Conservation (phyloP, 2,113 vertebrate species). For the Caracal caracal region DNA sequence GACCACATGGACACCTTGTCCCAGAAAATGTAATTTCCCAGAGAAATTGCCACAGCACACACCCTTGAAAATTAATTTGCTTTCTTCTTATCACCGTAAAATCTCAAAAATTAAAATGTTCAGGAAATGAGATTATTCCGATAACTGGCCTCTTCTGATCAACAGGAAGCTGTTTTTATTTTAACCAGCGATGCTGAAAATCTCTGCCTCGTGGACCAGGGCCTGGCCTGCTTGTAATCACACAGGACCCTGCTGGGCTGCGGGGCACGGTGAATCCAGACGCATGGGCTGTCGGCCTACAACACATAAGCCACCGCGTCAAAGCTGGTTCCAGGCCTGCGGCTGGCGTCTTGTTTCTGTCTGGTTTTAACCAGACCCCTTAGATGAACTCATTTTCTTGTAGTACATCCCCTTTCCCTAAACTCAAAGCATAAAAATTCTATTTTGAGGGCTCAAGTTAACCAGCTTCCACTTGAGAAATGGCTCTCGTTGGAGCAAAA, state of each 20-base stretch:
- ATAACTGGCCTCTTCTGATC: constrained; percentile 16
- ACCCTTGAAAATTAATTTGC: background rate
- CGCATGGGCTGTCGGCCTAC: fast-evolving
- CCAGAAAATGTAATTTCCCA: background rate
- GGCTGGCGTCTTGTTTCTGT: background rate
- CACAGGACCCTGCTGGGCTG: background rate
- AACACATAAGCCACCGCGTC: background rate
- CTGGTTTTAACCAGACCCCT: background rate
- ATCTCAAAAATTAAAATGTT: constrained; percentile 28
- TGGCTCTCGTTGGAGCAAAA: background rate
- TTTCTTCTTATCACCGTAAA: constrained; percentile 34
- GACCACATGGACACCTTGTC: background rate
- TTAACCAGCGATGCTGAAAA: constrained; percentile 43
- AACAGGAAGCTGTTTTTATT: constrained; percentile 38
- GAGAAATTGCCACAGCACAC: background rate
- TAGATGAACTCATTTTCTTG: background rate
- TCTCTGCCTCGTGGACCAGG: background rate
- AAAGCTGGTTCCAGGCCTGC: background rate
- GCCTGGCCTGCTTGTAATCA: constrained; percentile 44
- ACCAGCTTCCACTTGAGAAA: background rate
- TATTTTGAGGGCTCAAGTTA: background rate
- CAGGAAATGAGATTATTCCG: constrained; percentile 20
- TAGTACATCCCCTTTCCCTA: background rate
- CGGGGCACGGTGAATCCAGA: background rate
- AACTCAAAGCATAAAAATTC: constrained; percentile 27